These are phyloP conservation scores for Dendropsophus ebraccatus DNA, from an alignment of 2,113 vertebrate species.

Conservation along the genomic window DNA sequence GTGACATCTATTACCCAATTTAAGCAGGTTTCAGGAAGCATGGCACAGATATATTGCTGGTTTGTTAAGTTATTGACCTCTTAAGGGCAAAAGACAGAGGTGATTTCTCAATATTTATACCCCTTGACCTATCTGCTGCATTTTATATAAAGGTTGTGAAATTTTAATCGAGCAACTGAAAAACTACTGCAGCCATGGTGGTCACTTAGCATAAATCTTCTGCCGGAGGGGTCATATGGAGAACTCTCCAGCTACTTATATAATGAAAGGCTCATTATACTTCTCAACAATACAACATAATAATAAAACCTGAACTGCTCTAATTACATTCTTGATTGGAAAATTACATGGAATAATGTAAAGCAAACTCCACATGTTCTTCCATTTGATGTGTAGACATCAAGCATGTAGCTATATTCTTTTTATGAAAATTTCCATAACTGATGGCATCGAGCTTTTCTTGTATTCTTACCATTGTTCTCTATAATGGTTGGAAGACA, in stretches of 20 bases:
- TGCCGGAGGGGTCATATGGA: neutral
- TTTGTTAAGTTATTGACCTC: neutral
- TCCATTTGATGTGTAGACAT: neutral
- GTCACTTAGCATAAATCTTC: conserved; percentile 18
- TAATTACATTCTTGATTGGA: neutral
- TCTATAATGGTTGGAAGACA: neutral
- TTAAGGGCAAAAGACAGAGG: conserved; percentile 9
- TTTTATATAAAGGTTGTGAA: neutral
- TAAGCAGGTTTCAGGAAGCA: neutral
- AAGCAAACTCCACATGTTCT: neutral
- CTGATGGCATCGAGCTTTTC: neutral
- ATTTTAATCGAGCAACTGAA: neutral
- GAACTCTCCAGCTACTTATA: neutral
- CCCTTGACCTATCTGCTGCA: neutral
- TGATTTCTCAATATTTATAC: neutral
- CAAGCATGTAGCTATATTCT: neutral
- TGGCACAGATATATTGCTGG: neutral
- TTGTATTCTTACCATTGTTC: neutral
- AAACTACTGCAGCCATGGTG: neutral
- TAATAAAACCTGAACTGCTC: neutral
- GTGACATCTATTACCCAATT: conserved; percentile 12
- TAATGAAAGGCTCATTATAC: neutral
- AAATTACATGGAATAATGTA: neutral
- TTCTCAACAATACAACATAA: neutral
- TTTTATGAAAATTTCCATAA: neutral